Evolutionary conservation across 2,888 invertebrate genomes (phyloP), one percentile per base, ranked within the genome.

Genomic region (Synergus umbraculus): DNA sequence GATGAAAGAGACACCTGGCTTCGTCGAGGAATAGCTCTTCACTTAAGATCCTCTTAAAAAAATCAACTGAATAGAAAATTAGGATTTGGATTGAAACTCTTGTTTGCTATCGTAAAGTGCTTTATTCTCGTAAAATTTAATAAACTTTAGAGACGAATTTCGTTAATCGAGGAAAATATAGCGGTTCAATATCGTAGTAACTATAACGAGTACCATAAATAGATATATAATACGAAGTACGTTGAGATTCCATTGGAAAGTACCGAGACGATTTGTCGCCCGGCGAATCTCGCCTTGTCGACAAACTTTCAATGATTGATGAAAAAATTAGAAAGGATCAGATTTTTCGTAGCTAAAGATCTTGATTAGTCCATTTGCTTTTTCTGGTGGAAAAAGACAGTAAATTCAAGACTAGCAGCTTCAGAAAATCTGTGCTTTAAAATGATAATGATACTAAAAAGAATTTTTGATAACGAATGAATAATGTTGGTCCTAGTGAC

Each of bases 111-210:
- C 86, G 83, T 88, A 88, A 87, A 88, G 88, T 89, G 88, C 87
- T 90, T 90, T 89, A 89, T 89, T 89, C 79, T 89, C 87, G 85
- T 88, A 87, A 88, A 90, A 88, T 89, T 87, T 85, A 86, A 87
- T 87, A 88, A 88, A 87, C 84, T 86, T 86, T 86, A 88, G 86
- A 88, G 87, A 86, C 85, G 83, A 83, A 84, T 86, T 82, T 86
- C 79, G 81, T 85, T 83, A 85, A 85, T 87, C 73, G 82, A 87
- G 85, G 85, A 86, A 86, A 86, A 87, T 87, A 87, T 84, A 83
- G 83, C 83, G 79, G 80, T 85, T 83, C 78, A 83, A 83, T 86
- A 84, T 83, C 78, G 79, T 84, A 85, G 79, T 84, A 83, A 85
- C 82, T 85, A 82, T 86, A 84, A 86, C 82, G 83, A 83, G 83